Conservation (phyloP, 1,140 invertebrate species). For the Periplaneta americana region DNA sequence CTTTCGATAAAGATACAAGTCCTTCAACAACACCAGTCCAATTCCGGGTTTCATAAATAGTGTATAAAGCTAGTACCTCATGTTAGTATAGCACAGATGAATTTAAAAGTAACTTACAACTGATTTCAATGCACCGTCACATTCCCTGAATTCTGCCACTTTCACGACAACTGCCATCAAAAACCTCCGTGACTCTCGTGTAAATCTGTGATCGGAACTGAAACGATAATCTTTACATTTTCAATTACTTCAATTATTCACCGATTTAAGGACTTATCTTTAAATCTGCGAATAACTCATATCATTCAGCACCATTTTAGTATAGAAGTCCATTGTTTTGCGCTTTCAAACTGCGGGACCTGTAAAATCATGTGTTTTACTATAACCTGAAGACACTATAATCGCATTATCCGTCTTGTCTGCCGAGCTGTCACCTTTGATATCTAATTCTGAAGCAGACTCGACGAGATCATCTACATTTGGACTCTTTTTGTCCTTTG, state of each 20-base stretch:
- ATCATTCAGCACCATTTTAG: no score
- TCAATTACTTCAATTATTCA: neutral
- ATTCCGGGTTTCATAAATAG: neutral
- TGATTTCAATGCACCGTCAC: neutral
- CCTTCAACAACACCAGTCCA: neutral
- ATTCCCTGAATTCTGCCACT: no score
- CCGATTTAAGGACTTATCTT: neutral
- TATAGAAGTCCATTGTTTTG: neutral
- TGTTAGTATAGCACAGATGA: neutral
- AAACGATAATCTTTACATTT: no score
- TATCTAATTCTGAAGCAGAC: neutral
- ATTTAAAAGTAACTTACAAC: no score
- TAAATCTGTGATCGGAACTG: no score
- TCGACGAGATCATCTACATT: neutral
- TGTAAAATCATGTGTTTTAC: constrained; percentile 3
- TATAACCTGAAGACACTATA: neutral
- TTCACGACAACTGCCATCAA: no score
- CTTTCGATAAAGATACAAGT: no score
- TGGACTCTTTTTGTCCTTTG: neutral
- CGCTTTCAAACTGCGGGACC: neutral
- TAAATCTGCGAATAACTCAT: neutral
- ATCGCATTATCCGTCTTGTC: neutral
- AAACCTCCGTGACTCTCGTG: no score
- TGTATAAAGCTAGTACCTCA: neutral
- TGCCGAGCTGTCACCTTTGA: neutral